Base-by-base conservation (phyloP, 2,888 invertebrate genomes). In the Acanthoscelides obtectus region DNA sequence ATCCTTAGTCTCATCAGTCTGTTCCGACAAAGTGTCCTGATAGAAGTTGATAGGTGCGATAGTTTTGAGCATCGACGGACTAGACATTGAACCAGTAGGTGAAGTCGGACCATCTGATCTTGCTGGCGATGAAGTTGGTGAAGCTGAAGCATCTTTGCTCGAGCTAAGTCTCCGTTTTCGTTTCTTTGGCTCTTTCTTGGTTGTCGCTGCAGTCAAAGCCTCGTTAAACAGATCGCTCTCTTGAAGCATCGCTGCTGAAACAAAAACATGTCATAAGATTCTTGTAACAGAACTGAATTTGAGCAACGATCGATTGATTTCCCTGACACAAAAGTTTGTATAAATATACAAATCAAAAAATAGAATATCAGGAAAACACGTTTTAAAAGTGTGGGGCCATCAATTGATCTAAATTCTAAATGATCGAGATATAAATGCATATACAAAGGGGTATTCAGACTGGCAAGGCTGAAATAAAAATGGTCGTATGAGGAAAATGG, bases 141-240 rank as follows among this genome's bases (percentile, higher is more conserved):
- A 22, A 21, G 77, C 72, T 20, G 75, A 74, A 22, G 73, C 71
- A 22, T 94, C 94, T 82, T 92, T 94, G 1, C 91, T 90, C 2
- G 89, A 88, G 77, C 92, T 92, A 0, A 90, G 88, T 66, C 93
- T 88, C 67, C 95, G 90, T 85, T 94, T 95, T 72, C 93, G 88
- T 82, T 95, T 96, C 80, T 92, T 91, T 0, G 91, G 89, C 75
- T 93, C 92, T 83, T 94, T 88, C 88, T 88, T 92, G 86, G 84
- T 87, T 22, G 91, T 91, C 6, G 94, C 92, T 0, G 93, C 93
- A 4, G 93, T 93, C 63, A 98, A 86, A 0, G 96, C 96, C 84
- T 97, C 96, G 92, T 96, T 96, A 83, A 98, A 98, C 86, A 96
- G 92, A 81, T 94, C 95, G 82, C 96, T 96, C 84, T 98, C 98